Conservation (phyloP, 2,888 invertebrate species). For the Plagiodera versicolora region DNA sequence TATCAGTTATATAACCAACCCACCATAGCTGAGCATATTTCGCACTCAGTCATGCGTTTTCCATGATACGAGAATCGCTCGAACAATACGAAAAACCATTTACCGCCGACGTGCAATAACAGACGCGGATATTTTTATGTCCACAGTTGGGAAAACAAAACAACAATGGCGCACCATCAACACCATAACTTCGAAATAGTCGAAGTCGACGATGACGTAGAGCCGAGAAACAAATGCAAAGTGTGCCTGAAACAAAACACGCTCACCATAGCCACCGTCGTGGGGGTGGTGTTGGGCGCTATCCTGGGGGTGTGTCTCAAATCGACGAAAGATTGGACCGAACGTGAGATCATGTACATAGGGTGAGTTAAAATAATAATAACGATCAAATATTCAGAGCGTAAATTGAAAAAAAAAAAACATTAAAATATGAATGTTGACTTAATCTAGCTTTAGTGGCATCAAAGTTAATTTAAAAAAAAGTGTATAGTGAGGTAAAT, state of each 20-base stretch:
- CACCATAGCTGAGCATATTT: too few species aligned
- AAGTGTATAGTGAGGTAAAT: too few species aligned
- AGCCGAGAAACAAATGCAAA: constrained; percentile 37
- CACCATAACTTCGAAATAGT: constrained; percentile 33
- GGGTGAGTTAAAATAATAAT: too few species aligned
- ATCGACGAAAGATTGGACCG: constrained; percentile 53
- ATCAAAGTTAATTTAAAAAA: too few species aligned
- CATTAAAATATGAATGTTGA: too few species aligned
- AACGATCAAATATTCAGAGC: too few species aligned
- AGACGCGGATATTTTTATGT: too few species aligned
- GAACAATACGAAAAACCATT: neutral
- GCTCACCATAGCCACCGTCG: constrained; percentile 62
- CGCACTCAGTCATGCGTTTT: too few species aligned
- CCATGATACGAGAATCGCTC: too few species aligned
- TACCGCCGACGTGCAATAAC: neutral
- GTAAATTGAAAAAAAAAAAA: too few species aligned
- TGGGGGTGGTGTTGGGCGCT: constrained; percentile 61
- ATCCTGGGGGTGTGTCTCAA: constrained; percentile 58
- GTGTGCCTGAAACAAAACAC: constrained; percentile 54
- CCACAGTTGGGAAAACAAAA: neutral
- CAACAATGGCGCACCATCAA: constrained; percentile 20
- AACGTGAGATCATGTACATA: constrained; percentile 69
- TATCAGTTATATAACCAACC: too few species aligned
- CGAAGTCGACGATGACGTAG: constrained; percentile 17
- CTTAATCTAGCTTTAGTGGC: too few species aligned